A percentile compares a stretch with the other conserved stretches of the same genome.
Conservation (phyloP, 2,888 invertebrate genomes). For the Calameuta pallipes region DNA sequence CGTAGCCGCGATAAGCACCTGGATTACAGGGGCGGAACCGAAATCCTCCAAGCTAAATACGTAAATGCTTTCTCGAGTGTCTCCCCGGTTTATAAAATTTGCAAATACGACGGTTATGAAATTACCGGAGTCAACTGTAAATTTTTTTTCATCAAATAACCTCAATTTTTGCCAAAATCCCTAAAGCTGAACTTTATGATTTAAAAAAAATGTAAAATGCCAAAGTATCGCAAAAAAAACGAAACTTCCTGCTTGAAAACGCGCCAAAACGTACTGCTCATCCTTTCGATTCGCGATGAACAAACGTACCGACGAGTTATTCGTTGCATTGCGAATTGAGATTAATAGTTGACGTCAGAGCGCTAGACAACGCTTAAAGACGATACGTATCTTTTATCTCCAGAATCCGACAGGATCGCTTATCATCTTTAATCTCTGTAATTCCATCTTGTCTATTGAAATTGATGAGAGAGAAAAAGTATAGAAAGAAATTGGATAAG, state of each 20-base stretch:
- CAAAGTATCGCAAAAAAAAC: background rate
- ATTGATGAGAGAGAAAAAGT: background rate
- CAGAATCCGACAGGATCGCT: background rate
- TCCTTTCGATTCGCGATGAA: background rate
- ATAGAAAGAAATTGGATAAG: background rate
- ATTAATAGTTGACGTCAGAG: background rate
- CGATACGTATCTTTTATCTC: background rate
- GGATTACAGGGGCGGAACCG: background rate
- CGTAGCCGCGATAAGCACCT: background rate
- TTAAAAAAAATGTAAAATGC: too few species aligned
- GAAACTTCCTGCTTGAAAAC: background rate
- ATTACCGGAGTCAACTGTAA: background rate
- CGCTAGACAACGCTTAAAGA: background rate
- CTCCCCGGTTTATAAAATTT: background rate
- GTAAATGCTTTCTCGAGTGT: background rate
- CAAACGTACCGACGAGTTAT: background rate
- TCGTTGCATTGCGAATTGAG: background rate
- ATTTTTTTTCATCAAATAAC: background rate
- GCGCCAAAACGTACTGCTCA: too few species aligned
- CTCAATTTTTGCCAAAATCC: background rate
- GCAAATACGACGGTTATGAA: background rate
- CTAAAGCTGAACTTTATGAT: background rate
- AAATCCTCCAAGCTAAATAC: background rate
- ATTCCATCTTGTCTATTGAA: too few species aligned
- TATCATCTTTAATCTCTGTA: too few species aligned